phyloP scores from a whole-genome alignment of 2,113 vertebrate species.

The Xenopus borealis region DNA sequence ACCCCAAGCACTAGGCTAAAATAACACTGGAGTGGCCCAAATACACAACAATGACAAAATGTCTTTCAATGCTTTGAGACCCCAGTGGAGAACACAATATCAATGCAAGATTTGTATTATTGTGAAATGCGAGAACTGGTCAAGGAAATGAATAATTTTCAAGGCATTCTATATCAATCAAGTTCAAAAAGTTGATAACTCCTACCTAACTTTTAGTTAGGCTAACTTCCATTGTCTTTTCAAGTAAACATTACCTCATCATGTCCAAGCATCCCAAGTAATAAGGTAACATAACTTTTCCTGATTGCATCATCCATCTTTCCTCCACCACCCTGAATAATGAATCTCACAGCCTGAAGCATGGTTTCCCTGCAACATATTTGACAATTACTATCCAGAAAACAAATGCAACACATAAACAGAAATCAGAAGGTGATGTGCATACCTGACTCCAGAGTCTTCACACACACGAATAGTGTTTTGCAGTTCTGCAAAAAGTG shows the following conservation, averaged over 20 bases:
- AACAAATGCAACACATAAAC: background rate
- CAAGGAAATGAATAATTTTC: too few species aligned
- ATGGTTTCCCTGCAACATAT: conserved; percentile 84
- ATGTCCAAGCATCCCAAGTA: conserved; percentile 94
- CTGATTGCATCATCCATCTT: conserved; percentile 88
- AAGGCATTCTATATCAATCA: too few species aligned
- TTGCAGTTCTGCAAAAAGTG: conserved; percentile 89
- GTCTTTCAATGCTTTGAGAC: too few species aligned
- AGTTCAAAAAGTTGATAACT: too few species aligned
- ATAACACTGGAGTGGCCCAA: too few species aligned
- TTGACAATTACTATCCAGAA: background rate
- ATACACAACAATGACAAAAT: too few species aligned
- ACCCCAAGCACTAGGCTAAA: too few species aligned
- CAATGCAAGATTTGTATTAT: too few species aligned
- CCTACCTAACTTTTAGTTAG: too few species aligned
- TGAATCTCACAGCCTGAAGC: conserved; percentile 92
- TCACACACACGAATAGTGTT: conserved; percentile 85
- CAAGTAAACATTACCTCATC: conserved; percentile 79
- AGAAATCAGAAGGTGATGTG: background rate
- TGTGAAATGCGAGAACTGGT: too few species aligned
- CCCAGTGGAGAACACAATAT: too few species aligned
- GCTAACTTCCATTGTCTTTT: too few species aligned
- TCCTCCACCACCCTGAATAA: conserved; percentile 89
- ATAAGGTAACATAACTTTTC: conserved; percentile 80
- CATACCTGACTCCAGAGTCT: conserved; percentile 87